Conservation (phyloP, 2,888 invertebrate genomes). For the Tillus elongatus region DNA sequence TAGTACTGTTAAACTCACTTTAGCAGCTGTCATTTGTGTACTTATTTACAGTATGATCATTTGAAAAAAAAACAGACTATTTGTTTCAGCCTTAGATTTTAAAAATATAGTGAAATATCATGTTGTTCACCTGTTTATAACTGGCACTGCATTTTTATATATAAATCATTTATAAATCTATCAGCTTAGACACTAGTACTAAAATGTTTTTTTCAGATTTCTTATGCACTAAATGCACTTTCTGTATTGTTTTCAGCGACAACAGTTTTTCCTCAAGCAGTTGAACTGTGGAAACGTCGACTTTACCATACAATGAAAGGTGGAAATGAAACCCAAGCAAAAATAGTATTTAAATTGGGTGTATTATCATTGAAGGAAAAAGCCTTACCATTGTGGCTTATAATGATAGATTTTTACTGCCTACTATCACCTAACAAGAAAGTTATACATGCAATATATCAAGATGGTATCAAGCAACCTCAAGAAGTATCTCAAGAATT, state of each 20-base stretch:
- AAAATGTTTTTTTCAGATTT: too few relatives aligned
- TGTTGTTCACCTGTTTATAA: too few relatives aligned
- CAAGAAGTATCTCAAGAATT: slow-evolving; percentile 45
- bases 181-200: too few relatives aligned
- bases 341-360: slow-evolving; percentile 31
- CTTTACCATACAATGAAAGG: slow-evolving; percentile 43
- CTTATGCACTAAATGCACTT: too few relatives aligned
- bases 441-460: slow-evolving; percentile 39
- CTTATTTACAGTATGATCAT: too few relatives aligned
- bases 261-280: slow-evolving; percentile 37
- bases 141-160: too few relatives aligned
- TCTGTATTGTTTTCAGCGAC: slow-evolving; percentile 1
- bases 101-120: too few relatives aligned
- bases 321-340: slow-evolving; percentile 36
- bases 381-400: slow-evolving; percentile 43
- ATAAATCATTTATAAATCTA: too few relatives aligned
- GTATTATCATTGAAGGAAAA: slow-evolving; percentile 36
- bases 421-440: slow-evolving; percentile 34
- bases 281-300: slow-evolving; percentile 46
- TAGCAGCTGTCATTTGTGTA: too few relatives aligned
- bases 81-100: too few relatives aligned
- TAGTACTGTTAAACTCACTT: too few relatives aligned
- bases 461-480: slow-evolving; percentile 44
- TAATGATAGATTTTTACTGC: slow-evolving; percentile 36
- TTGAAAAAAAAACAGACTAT: too few relatives aligned